Evolutionary conservation across 2,797 vertebrate species (phyloP).

Genomic region (Pangasius larnaudii): DNA sequence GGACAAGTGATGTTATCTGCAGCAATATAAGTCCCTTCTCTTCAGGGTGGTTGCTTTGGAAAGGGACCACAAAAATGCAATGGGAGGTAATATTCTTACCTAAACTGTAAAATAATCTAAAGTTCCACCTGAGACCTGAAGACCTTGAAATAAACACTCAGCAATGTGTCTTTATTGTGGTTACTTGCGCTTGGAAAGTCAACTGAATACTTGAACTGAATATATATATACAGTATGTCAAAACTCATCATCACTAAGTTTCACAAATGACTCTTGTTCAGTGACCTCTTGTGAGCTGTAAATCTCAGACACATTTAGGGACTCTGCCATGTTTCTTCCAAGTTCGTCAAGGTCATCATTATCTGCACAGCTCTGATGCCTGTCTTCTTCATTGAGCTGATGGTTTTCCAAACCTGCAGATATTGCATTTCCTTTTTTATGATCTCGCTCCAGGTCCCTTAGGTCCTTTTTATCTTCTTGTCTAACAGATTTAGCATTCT

Average conservation of each 20-base stretch:
- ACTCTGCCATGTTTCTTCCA: constrained; percentile 69
- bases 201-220: background rate
- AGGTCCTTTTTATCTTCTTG: constrained; percentile 1
- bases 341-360: constrained; percentile 71
- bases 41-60: background rate
- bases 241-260: constrained; percentile 74
- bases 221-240: constrained; percentile 51
- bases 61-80: background rate
- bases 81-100: background rate
- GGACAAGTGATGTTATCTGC: background rate
- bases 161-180: background rate
- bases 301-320: constrained; percentile 65
- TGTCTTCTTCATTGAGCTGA: constrained; percentile 51
- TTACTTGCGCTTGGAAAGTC: background rate
- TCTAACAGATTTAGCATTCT: constrained; percentile 42
- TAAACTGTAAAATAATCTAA: background rate
- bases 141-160: background rate
- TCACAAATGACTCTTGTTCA: constrained; percentile 53
- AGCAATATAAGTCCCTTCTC: constrained; percentile 3
- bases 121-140: background rate
- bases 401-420: constrained; percentile 22
- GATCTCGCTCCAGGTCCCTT: background rate
- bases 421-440: constrained; percentile 19
- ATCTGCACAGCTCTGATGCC: constrained; percentile 56
- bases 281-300: constrained; percentile 23